These are phyloP conservation scores for Knipowitschia caucasica DNA, from an alignment of 2,797 vertebrate species.

Conservation along the genomic window DNA sequence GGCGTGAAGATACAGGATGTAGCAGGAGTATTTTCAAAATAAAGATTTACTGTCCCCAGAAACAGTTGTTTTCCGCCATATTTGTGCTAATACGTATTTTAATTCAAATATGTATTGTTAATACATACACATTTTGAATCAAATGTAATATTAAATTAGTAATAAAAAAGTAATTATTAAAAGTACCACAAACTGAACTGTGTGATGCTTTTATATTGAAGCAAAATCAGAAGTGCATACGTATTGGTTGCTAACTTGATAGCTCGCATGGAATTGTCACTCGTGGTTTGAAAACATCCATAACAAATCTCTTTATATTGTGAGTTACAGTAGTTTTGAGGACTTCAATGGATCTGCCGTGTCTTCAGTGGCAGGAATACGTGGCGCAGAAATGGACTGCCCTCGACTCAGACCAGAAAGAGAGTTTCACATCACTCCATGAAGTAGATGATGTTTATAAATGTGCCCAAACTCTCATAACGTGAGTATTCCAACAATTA, in stretches of 20 bases:
- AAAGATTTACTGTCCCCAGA: not conserved
- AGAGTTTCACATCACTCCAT: constrained; percentile 47
- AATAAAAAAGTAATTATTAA: not conserved
- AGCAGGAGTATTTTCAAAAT: constrained; percentile 14
- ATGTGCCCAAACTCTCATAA: constrained; percentile 45
- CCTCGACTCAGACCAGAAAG: constrained; percentile 43
- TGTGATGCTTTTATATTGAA: constrained; percentile 36
- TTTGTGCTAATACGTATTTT: not conserved
- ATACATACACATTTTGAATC: rapidly evolving
- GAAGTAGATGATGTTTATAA: constrained; percentile 69
- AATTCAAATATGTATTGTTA: not conserved
- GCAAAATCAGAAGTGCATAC: not conserved
- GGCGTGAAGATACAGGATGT: not conserved
- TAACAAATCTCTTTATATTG: constrained; percentile 3
- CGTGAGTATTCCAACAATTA: constrained; percentile 65
- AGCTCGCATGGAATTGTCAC: not conserved
- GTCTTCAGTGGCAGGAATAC: constrained; percentile 65
- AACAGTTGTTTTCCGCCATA: not conserved
- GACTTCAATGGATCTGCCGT: constrained; percentile 69
- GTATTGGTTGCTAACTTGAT: not conserved
- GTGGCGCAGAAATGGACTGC: constrained; percentile 68
- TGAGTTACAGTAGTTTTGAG: not conserved
- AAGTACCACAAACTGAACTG: not conserved
- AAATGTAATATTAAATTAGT: not conserved
- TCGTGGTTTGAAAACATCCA: not conserved